Evolutionary conservation across 1,140 invertebrate species (phyloP).

Genomic region (Cydia fagiglandana): DNA sequence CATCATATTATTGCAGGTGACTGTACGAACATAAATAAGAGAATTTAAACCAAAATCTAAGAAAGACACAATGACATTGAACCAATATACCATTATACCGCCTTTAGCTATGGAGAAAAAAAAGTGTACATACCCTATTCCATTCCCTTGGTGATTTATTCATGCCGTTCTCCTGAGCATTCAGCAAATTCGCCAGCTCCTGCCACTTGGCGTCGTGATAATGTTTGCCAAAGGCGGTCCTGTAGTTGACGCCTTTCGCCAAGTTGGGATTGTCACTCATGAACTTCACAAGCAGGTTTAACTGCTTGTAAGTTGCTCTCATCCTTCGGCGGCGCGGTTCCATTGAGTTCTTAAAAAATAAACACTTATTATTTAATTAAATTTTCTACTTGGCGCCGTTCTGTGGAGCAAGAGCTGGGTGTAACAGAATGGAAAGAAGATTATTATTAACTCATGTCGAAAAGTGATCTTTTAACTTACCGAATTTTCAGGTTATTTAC

Average conservation of each 20-base stretch:
- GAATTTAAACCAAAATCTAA: too few species aligned
- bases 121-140: conserved; percentile 1
- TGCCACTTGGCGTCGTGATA: conserved; percentile 13
- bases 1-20: too few species aligned
- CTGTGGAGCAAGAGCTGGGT: too few species aligned
- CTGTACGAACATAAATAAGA: too few species aligned
- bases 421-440: too few species aligned
- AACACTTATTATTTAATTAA: too few species aligned
- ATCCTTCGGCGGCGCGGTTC: not conserved
- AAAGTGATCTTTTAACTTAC: too few species aligned
- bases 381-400: too few species aligned
- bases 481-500: too few species aligned
- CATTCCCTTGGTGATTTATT: conserved; percentile 19
- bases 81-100: too few species aligned
- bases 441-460: too few species aligned
- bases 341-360: not conserved
- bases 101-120: not conserved
- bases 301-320: not conserved
- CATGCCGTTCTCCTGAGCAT: conserved; percentile 24
- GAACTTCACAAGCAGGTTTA: conserved; percentile 7
- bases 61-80: too few species aligned
- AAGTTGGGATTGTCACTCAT: not conserved
- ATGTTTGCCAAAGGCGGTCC: conserved; percentile 12
- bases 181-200: not conserved
- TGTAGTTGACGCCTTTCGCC: conserved; percentile 8